Base-by-base conservation (phyloP, 2,797 vertebrate genomes). In the Poecilia wingei region DNA sequence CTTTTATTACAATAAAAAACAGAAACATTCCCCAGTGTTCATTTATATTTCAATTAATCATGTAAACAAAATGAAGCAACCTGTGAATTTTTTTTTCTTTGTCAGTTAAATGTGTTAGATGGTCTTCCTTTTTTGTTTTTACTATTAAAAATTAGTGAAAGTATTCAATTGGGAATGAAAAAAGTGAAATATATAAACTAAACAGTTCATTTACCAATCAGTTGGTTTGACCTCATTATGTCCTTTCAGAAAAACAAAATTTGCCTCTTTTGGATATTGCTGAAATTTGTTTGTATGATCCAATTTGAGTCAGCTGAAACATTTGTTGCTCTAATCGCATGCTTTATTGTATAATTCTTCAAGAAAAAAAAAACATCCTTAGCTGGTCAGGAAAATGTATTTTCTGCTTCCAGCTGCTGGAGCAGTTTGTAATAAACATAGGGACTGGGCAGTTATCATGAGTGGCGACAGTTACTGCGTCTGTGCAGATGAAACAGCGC, bases 361-460 rank as follows among this genome's bases (percentile, higher is more conserved):
- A 6, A 2, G 12, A 1, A 71, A 43, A 79, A 86, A 84, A n/a
- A 84, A 45, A 75, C 28, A 47, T 75, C 72, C 53, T 74, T 45
- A 16, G 64, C 51, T 74, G 81, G 55, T 76, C 72, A 47, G 75
- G 76, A 81, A 77, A 59, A 85, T 83, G 77, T 79, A 49, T 85
- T 88, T 88, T 82, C 87, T 85, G 76, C 83, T 85, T 91, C 80
- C 87, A 92, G 86, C 81, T 91, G 89, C 87, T 84, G 47, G 79
- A 80, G 82, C 89, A 93, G 92, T 86, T 88, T 91, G 89, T 77
- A 82, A 82, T 83, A 88, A 90, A 87, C 81, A 82, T 79, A 79
- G 74, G 71, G 77, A 82, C 78, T 4, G 82, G 72, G 72, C 78
- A 80, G 81, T 87, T 87, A 82, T 84, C 74, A 78, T 72, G 84